Conservation (phyloP, 2,797 vertebrate species). For the Morus bassanus region DNA sequence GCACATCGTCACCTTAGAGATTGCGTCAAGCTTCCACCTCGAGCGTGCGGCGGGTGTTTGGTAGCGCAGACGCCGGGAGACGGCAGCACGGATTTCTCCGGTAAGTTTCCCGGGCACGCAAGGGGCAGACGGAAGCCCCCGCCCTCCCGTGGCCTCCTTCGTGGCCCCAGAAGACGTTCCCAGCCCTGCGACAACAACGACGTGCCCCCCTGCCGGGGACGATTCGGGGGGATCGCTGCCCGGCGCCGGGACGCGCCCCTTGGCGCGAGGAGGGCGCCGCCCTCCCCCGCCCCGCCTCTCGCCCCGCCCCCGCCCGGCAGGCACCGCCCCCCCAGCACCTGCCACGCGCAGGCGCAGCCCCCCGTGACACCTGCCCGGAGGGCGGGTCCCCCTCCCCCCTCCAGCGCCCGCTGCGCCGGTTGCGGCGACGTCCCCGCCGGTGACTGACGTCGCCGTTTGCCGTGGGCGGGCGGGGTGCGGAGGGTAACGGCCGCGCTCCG, state of each 20-base stretch:
- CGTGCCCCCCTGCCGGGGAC: too few relatives aligned
- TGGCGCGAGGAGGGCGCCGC: too few relatives aligned
- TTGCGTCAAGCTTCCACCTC: fast-evolving
- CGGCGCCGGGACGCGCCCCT: too few relatives aligned
- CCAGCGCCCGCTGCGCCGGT: neutral
- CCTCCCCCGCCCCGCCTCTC: too few relatives aligned
- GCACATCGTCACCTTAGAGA: neutral
- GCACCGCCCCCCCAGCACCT: neutral
- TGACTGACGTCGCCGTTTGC: too few relatives aligned
- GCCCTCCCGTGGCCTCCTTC: neutral
- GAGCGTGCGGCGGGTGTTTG: neutral
- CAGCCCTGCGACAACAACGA: too few relatives aligned
- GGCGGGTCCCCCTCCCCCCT: too few relatives aligned
- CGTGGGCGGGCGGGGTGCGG: neutral
- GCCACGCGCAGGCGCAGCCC: neutral
- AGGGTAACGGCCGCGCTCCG: neutral
- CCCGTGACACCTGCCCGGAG: neutral
- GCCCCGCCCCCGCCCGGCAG: too few relatives aligned
- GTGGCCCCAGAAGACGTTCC: neutral
- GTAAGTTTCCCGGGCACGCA: neutral
- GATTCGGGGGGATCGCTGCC: too few relatives aligned
- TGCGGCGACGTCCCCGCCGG: neutral
- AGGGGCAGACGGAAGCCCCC: neutral
- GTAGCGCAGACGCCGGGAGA: too few relatives aligned
- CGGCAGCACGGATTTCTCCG: fast-evolving